Evolutionary conservation across 1,140 invertebrate species (phyloP).

Genomic region (Leptinotarsa undecemlineata): DNA sequence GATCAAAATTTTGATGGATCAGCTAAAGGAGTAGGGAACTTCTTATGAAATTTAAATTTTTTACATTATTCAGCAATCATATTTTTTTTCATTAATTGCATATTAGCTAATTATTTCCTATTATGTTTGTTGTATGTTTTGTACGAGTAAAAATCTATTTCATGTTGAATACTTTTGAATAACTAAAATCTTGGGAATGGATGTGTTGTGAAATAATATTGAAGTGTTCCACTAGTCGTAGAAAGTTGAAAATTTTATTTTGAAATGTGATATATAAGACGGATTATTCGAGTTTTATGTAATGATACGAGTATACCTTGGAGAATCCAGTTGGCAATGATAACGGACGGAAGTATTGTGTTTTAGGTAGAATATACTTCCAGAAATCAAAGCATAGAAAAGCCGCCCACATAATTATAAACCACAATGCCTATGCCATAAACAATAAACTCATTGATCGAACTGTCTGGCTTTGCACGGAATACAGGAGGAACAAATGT

Average conservation of each 20-base stretch:
- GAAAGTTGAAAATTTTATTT: background rate
- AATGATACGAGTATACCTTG: background rate
- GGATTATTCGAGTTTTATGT: background rate
- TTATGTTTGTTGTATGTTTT: too few relatives aligned
- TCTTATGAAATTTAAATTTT: too few relatives aligned
- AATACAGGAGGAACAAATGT: conserved; percentile 27
- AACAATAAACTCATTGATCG: conserved; percentile 32
- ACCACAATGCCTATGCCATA: conserved; percentile 29
- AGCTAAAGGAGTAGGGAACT: too few relatives aligned
- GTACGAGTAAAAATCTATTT: too few relatives aligned
- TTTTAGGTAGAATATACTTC: conserved; percentile 19
- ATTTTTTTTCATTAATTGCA: too few relatives aligned
- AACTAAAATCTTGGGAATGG: background rate
- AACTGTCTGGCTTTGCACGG: conserved; percentile 35
- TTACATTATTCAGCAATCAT: too few relatives aligned
- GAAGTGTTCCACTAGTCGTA: too few relatives aligned
- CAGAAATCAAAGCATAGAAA: conserved; percentile 13
- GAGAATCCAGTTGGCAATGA: background rate
- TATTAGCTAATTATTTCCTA: too few relatives aligned
- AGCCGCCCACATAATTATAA: conserved; percentile 26
- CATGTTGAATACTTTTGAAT: background rate
- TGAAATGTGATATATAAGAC: background rate
- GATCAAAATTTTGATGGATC: too few relatives aligned
- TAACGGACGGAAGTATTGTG: background rate
- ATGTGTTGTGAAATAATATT: background rate